These are phyloP conservation scores for Sarcophaga subvicina DNA, from an alignment of 2,888 invertebrate genomes.

Conservation along the genomic window DNA sequence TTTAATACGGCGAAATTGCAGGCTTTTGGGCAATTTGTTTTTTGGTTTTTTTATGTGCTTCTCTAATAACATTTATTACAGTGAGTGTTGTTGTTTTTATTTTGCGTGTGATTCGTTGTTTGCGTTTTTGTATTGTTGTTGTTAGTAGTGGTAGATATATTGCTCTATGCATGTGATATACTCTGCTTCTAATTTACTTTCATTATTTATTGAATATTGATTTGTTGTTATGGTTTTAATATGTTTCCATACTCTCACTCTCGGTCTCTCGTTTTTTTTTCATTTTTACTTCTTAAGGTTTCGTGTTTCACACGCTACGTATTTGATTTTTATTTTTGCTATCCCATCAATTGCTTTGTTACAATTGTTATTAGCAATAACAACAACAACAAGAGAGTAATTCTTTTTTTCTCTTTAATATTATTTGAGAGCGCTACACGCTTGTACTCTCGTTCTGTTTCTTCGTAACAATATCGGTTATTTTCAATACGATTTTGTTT, in stretches of 20 bases:
- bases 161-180: background rate
- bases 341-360: no score
- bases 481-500: constrained; percentile 28
- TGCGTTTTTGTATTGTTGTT: background rate
- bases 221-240: background rate
- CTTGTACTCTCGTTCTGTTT: background rate
- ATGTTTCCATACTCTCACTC: background rate
- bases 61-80: constrained; percentile 1
- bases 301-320: no score
- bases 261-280: no score
- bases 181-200: constrained; percentile 53
- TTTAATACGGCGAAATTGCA: constrained; percentile 38
- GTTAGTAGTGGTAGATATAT: constrained; percentile 32
- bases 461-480: background rate
- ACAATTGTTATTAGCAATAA: background rate
- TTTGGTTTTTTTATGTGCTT: background rate
- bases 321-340: no score
- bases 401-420: background rate
- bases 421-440: background rate
- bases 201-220: constrained; percentile 35
- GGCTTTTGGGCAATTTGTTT: constrained; percentile 48
- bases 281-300: no score
- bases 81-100: constrained; percentile 18
- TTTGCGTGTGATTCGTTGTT: background rate
- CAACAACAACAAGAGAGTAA: background rate